Evolutionary conservation across 1,140 invertebrate genomes (phyloP).

Genomic region (Lucilia sericata): DNA sequence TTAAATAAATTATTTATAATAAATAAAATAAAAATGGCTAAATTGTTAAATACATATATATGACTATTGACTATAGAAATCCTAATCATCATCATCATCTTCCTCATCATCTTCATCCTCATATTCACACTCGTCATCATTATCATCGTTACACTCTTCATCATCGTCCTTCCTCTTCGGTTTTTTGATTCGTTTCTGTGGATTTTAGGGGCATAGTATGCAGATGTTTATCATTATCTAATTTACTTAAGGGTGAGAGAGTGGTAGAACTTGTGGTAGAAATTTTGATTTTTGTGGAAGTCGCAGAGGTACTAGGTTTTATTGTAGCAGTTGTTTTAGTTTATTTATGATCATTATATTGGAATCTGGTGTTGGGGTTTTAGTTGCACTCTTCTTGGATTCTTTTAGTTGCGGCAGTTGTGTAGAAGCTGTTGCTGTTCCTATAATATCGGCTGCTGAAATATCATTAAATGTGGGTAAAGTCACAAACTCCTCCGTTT

Average conservation of each 20-base stretch:
- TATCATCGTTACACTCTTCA: constrained; percentile 52
- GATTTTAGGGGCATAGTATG: not conserved
- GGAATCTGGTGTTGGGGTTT: not conserved
- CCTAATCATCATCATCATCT: constrained; percentile 50
- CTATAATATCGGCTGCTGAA: not conserved
- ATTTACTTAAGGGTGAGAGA: not conserved
- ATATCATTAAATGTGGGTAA: not conserved
- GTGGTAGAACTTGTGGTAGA: not conserved
- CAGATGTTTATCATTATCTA: constrained; percentile 21
- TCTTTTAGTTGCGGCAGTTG: not conserved
- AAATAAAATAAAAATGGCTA: no score
- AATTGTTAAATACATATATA: no score
- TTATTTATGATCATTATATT: no score
- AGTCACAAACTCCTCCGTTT: not conserved
- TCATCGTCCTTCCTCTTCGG: constrained; percentile 49
- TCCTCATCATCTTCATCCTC: constrained; percentile 58
- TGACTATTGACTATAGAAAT: no score
- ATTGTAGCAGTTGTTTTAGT: not conserved
- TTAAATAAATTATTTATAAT: no score
- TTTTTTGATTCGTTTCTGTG: not conserved
- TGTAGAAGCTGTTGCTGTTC: not conserved
- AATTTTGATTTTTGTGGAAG: not conserved
- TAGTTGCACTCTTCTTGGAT: not conserved
- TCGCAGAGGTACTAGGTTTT: not conserved
- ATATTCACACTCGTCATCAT: constrained; percentile 58